Evolutionary conservation across 1,140 invertebrate genomes (phyloP).

Genomic region (Daktulosphaira vitifoliae): DNA sequence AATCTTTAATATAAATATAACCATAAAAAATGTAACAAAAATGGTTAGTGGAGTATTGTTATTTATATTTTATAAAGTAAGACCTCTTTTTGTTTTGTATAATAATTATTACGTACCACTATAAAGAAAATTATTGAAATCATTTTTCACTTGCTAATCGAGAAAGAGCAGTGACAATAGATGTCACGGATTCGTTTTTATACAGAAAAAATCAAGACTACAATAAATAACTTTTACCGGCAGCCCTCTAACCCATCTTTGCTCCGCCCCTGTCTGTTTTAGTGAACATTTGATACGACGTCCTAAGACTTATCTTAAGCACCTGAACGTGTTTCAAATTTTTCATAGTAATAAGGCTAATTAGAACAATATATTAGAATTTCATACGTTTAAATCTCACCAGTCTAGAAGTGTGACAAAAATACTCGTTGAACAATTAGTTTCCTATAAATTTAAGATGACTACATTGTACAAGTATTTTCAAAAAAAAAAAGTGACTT

Average conservation of each 20-base stretch:
- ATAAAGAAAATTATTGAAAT: conserved; percentile 9
- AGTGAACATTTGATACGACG: conserved; percentile 3
- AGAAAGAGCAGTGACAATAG: conserved; percentile 27
- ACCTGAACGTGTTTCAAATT: conserved; percentile 25
- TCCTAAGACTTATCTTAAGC: conserved; percentile 18
- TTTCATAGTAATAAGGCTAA: conserved; percentile 27
- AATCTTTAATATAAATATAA: too few species aligned
- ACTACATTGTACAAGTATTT: too few species aligned
- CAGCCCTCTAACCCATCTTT: background rate
- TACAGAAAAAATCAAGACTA: conserved; percentile 7
- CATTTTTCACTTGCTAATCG: conserved; percentile 32
- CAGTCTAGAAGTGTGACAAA: too few species aligned
- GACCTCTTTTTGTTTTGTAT: conserved; percentile 4
- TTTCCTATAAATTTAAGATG: too few species aligned
- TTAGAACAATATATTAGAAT: background rate
- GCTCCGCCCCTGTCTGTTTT: background rate
- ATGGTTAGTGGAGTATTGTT: background rate
- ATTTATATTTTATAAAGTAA: background rate
- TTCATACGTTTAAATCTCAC: too few species aligned
- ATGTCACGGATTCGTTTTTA: conserved; percentile 33
- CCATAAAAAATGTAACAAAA: too few species aligned
- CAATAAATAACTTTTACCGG: conserved; percentile 31
- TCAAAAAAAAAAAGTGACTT: too few species aligned
- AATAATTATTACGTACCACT: conserved; percentile 5
- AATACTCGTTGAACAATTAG: too few species aligned